These are phyloP conservation scores for Perodicticus potto DNA, from an alignment of 2,797 vertebrate species.

Conservation along the genomic window DNA sequence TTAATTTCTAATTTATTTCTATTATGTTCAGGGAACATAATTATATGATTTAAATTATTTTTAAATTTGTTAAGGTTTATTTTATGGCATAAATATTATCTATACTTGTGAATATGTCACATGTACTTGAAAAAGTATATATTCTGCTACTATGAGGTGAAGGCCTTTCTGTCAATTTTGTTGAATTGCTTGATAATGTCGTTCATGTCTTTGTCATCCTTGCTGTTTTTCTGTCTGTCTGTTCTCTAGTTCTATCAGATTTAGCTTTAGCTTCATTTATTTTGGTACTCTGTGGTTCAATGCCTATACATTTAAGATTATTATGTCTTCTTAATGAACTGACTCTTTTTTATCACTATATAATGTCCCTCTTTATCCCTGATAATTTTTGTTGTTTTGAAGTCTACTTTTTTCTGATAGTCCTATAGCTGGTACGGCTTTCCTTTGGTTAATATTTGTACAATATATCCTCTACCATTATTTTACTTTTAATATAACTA, in stretches of 20 bases:
- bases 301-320: not conserved
- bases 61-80: not conserved
- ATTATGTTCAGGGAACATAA: not conserved
- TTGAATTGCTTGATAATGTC: not conserved
- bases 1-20: not conserved
- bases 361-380: not conserved
- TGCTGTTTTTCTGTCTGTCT: not conserved
- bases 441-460: not conserved
- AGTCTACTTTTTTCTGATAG: not conserved
- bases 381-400: not conserved
- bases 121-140: not conserved
- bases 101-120: not conserved
- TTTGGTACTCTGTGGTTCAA: not conserved
- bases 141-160: not conserved
- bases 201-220: not conserved
- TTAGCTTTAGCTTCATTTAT: not conserved
- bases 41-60: not conserved
- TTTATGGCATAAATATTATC: not conserved
- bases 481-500: not conserved
- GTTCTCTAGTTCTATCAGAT: not conserved
- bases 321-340: not conserved
- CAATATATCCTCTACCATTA: not conserved
- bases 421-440: not conserved
- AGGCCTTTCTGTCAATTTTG: not conserved
- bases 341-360: not conserved